A percentile compares a stretch with the other conserved stretches of the same genome.
Evolutionary conservation across 2,888 invertebrate species (phyloP).

Genomic region (Drosophila meridiana): DNA sequence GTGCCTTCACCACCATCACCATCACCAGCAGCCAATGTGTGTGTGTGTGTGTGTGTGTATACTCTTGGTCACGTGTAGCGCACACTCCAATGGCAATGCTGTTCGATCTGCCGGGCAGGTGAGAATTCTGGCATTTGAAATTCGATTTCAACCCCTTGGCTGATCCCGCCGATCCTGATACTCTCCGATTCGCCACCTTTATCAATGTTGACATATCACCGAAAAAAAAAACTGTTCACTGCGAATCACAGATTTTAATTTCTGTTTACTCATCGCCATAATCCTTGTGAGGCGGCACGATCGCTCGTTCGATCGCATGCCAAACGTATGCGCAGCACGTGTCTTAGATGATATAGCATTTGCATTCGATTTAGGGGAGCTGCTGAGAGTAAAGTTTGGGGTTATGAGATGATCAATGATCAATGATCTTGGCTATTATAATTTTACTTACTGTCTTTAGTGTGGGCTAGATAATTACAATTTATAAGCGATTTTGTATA

Average conservation of each 20-base stretch:
- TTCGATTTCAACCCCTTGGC: slow-evolving; percentile 45
- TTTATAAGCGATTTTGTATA: background rate
- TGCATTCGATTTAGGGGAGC: background rate
- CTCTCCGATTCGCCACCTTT: slow-evolving; percentile 50
- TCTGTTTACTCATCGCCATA: slow-evolving; percentile 65
- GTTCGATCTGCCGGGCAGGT: slow-evolving; percentile 48
- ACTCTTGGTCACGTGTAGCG: slow-evolving; percentile 65
- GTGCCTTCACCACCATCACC: slow-evolving; percentile 34
- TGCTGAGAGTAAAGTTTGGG: background rate
- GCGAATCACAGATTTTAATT: slow-evolving; percentile 33
- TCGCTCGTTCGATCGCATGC: slow-evolving; percentile 33
- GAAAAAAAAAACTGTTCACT: slow-evolving; percentile 13
- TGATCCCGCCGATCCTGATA: slow-evolving; percentile 27
- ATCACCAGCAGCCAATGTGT: slow-evolving; percentile 21
- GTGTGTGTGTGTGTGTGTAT: slow-evolving; percentile 6
- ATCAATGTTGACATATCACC: slow-evolving; percentile 56
- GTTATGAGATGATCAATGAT: background rate
- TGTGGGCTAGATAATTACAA: background rate
- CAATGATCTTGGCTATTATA: background rate
- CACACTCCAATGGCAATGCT: slow-evolving; percentile 70
- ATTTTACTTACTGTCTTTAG: background rate
- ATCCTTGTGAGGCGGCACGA: slow-evolving; percentile 56
- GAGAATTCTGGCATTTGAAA: slow-evolving; percentile 42
- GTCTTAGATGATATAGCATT: slow-evolving; percentile 17
- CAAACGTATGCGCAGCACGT: slow-evolving; percentile 47